A percentile compares a stretch with the other conserved stretches of the same genome.
Evolutionary conservation across 2,113 vertebrate species (phyloP).

Genomic region (Coturnix japonica): DNA sequence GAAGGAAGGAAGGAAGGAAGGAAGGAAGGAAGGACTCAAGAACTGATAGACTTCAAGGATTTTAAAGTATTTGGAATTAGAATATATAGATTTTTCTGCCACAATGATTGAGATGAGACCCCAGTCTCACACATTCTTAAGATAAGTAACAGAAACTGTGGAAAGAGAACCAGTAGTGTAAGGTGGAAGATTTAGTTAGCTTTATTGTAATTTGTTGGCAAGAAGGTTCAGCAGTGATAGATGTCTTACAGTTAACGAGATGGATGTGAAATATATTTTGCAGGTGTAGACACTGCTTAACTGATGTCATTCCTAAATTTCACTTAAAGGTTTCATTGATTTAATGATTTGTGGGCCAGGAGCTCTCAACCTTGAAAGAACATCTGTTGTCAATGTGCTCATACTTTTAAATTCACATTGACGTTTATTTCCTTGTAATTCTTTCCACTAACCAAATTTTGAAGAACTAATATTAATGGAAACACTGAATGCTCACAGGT

Average conservation of each 20-base stretch:
- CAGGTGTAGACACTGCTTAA: background rate
- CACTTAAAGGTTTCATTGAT: background rate
- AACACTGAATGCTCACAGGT: background rate
- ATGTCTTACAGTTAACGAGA: constrained; percentile 3
- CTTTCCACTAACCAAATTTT: background rate
- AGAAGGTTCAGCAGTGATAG: background rate
- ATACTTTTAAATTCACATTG: background rate
- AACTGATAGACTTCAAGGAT: background rate
- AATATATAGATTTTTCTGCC: background rate
- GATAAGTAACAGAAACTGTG: background rate
- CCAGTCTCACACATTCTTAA: background rate
- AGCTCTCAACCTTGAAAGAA: constrained; percentile 1
- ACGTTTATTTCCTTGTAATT: background rate
- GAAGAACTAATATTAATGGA: background rate
- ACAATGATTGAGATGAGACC: background rate
- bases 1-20: no score
- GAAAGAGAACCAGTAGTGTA: background rate
- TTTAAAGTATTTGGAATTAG: background rate
- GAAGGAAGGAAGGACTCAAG: no score
- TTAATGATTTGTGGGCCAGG: background rate
- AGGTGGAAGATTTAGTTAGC: background rate
- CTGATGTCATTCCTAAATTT: background rate
- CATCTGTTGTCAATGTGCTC: constrained; percentile 21
- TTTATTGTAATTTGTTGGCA: background rate
- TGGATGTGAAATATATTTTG: background rate